Conservation (phyloP, 2,797 vertebrate genomes). For the Leuciscus waleckii region DNA sequence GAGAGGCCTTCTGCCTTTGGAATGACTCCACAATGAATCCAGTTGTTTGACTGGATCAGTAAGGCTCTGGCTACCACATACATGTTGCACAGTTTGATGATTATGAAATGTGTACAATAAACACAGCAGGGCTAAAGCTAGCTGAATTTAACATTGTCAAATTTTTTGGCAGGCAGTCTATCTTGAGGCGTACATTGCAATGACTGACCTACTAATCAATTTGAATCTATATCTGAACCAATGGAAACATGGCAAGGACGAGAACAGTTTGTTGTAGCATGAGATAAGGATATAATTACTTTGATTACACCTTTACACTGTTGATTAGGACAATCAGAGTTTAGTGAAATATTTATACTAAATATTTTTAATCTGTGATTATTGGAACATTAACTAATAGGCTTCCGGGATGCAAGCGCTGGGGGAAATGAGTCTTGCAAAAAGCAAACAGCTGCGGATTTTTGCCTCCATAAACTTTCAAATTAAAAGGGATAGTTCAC, state of each 20-base stretch:
- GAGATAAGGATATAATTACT: conserved; percentile 22
- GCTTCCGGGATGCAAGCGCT: not conserved
- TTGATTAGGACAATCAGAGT: conserved; percentile 33
- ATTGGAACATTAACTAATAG: conserved; percentile 17
- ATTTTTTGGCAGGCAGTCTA: conserved; percentile 9
- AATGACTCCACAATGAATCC: conserved; percentile 45
- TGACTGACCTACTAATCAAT: not conserved
- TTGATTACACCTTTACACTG: conserved; percentile 33
- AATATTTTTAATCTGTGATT: conserved; percentile 37
- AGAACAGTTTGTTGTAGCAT: conserved; percentile 5
- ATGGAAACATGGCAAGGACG: conserved; percentile 18
- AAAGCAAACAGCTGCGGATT: conserved; percentile 18
- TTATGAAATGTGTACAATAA: conserved; percentile 19
- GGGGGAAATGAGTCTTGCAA: not conserved
- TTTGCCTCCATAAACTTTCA: conserved; percentile 12
- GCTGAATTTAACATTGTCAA: not conserved
- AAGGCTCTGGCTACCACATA: conserved; percentile 55
- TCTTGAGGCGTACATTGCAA: conserved; percentile 7
- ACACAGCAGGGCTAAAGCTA: conserved; percentile 8
- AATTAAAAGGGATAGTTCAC: conserved; percentile 3
- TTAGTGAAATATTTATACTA: conserved; percentile 22
- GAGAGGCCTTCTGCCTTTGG: conserved; percentile 42
- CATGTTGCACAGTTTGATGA: conserved; percentile 11
- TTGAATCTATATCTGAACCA: conserved; percentile 9
- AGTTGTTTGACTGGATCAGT: conserved; percentile 39